phyloP scores from a whole-genome alignment of 2,888 invertebrate species.

The Busseola fusca region DNA sequence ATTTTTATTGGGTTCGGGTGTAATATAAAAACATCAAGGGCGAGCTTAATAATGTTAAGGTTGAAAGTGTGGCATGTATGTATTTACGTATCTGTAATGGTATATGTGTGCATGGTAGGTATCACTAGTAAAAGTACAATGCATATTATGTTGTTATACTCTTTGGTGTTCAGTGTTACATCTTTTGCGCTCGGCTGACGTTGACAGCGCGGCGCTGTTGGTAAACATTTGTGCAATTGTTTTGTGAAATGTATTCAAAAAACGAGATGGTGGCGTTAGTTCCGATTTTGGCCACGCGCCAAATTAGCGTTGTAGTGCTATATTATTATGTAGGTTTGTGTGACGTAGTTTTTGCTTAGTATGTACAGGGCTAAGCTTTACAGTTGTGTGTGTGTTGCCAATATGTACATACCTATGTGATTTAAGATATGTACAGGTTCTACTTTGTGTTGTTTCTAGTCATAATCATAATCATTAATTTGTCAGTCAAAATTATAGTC shows the following conservation, averaged over 20 bases:
- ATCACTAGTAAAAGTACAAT: background rate
- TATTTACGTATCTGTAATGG: background rate
- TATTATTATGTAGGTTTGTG: background rate
- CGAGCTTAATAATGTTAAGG: constrained; percentile 60
- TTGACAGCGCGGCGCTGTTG: background rate
- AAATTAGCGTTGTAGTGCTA: background rate
- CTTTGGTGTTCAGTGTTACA: no score
- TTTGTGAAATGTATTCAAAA: background rate
- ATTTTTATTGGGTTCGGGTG: constrained; percentile 62
- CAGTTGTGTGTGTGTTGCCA: background rate
- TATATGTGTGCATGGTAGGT: background rate
- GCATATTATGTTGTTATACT: no score
- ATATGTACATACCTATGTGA: constrained; percentile 7
- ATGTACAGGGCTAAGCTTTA: constrained; percentile 9
- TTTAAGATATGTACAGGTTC: background rate
- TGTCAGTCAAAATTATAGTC: background rate
- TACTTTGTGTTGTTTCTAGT: background rate
- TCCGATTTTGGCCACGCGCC: background rate
- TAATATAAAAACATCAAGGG: constrained; percentile 63
- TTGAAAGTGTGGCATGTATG: constrained; percentile 47
- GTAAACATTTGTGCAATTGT: background rate
- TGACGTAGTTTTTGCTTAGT: constrained; percentile 12
- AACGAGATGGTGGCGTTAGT: background rate
- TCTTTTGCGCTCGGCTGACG: background rate
- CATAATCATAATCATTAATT: background rate